Evolutionary conservation across 2,888 invertebrate species (phyloP), one percentile per base, ranked within the genome.

Genomic region (Lacanobia oleracea): DNA sequence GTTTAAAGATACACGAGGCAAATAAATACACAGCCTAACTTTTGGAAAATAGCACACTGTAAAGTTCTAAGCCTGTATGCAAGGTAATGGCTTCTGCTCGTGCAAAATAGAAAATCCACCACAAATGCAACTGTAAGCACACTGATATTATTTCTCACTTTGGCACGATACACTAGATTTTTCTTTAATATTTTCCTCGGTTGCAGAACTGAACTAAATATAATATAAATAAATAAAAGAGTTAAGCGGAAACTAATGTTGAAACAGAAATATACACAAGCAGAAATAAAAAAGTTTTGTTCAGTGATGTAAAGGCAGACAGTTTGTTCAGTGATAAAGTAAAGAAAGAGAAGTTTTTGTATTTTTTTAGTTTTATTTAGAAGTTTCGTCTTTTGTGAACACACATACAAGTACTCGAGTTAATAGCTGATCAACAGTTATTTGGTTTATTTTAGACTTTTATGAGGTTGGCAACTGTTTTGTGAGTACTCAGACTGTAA

Each of bases 71-170:
- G 12, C 45, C n/a, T n/a, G 16, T 14, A 18, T 10, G 9, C 14
- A 27, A 27, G 14, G 16, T 50, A 70, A 70, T 37, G 56, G 33
- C 10, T 65, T 56, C 21, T 18, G 37, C 45, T 50, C 23, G 37
- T 56, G 33, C 51, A 59, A 56, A 75, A 73, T 54, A 68, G 10
- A 67, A 79, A 63, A 57, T 43, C 50, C 23, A 60, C 61, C 48
- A 40, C 63, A 71, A 75, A 64, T 75, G 66, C 72, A 71, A n/a
- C 40, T 45, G 69, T 18, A 72, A 75, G 77, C 27, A 16, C 3
- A 45, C 43, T 27, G 43, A 67, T 72, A 79, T 83, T 75, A 81
- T 81, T 79, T 73, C 33, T 57, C 54, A 65, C 65, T 83, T 73
- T 73, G 48, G 62, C 50, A 65, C 53, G 37, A 59, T 56, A 48